Evolutionary conservation across 2,113 vertebrate species (phyloP), one percentile per base, ranked within the genome.

Genomic region (Mormoops blainvillei): DNA sequence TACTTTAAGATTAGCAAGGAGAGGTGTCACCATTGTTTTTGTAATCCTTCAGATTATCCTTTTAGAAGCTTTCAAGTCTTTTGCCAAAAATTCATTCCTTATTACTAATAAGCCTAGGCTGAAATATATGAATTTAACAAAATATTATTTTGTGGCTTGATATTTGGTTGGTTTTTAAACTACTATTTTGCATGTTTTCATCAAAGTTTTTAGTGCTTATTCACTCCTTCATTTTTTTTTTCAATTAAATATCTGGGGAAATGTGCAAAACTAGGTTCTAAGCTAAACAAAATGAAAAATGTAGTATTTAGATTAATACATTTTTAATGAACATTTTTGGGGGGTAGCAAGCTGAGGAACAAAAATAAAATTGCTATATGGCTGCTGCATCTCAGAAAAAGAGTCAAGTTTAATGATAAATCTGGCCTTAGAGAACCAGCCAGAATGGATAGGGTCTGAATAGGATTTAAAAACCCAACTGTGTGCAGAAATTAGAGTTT

Each of bases 401-500:
- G 99, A 99, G 99, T 99, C 99, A 99, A 98, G 98, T 99, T 99
- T 99, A 99, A 99, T 99, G 99, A 99, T 99, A 99, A 99, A 99
- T 98, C 98, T 99, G 98, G 99, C 98, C 98, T 99, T 98, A 98
- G 99, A 99, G 99, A 99, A 98, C 98, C 98, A 99, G 99, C 98
- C 99, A 99, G 98, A 98, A 99, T 99, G 99, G 98, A 98, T 98
- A 99, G 98, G 98, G 98, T 99, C 99, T 99, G 99, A 99, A 99
- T 99, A 99, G 99, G 99, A 99, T 99, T 99, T 99, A 99, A 99
- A 99, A 99, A 99, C 99, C 99, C 99, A 99, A 99, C 99, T 99
- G 99, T 99, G 99, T 99, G 99, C 98, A 99, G 99, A 99, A 99
- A 99, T 99, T 99, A 99, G 99, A 99, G 99, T 99, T 99, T 99